Evolutionary conservation across 2,113 vertebrate species (phyloP), one percentile per base, ranked within the genome.

Genomic region (Phoenicopterus ruber): DNA sequence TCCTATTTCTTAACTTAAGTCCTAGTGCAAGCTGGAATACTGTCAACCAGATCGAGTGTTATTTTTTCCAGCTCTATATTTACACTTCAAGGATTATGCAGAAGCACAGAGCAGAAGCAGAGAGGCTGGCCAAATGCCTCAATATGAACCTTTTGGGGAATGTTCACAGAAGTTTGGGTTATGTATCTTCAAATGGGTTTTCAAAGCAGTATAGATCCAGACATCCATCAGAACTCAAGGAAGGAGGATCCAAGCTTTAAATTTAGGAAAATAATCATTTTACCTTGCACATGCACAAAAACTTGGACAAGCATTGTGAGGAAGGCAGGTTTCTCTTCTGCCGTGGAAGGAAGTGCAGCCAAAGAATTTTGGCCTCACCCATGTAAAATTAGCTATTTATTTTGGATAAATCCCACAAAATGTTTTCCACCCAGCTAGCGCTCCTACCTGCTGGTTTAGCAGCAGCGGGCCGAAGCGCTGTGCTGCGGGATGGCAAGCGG

Each of bases 41-140:
- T 21, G 40, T 70, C 89, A 82, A 14, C 71, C 67, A 96, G 81
- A 94, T 44, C 11, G 17, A 91, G 42, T 58, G 89, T 83, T 94
- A 83, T 88, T 96, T 97, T 91, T 88, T 90, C 71, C 63, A 94
- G 74, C 46, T 95, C 94, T 96, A 91, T 93, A 96, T 95, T 96
- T 95, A 90, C 87, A 93, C 89, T 88, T 95, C n/a, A 55, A 91
- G 84, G 69, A 87, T 69, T 91, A 73, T 49, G 54, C 28, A 93
- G 84, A 90, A 94, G 78, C 22, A 54, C 70, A 88, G 77, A 94
- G 90, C 28, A 93, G 84, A 90, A 94, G 78, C 22, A 54, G 73
- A 88, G 77, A 94, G 90, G 52, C 55, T 10, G 7, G 78, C 18
- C 62, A 88, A 88, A 96, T 44, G 66, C 71, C 70, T 91, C 9